These are phyloP conservation scores for Chroicocephalus ridibundus DNA, from an alignment of 2,113 vertebrate species.

Conservation along the genomic window DNA sequence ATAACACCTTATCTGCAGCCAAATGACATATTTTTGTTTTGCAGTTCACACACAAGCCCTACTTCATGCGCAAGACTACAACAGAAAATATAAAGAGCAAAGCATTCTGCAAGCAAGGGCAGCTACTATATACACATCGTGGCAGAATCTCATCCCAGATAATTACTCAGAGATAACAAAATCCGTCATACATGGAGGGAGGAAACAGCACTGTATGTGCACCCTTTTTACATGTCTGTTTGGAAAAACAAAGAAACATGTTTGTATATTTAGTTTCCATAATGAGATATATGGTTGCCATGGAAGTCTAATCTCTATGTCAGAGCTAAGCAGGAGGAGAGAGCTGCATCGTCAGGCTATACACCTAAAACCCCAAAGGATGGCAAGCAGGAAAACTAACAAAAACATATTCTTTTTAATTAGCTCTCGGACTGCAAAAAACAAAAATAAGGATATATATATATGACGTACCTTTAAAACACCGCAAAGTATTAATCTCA, in stretches of 20 bases:
- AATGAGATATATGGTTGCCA: constrained; percentile 51
- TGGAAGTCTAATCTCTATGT: constrained; percentile 43
- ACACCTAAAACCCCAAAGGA: neutral
- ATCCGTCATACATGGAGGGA: neutral
- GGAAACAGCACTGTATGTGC: neutral
- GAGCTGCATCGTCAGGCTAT: neutral
- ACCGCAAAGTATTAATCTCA: neutral
- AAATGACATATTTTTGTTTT: neutral
- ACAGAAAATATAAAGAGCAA: neutral
- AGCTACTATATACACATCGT: neutral
- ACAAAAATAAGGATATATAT: neutral
- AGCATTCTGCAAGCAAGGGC: neutral
- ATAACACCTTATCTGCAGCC: neutral
- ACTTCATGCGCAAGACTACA: neutral
- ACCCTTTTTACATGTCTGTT: neutral
- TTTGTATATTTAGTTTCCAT: constrained; percentile 30
- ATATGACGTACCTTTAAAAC: neutral
- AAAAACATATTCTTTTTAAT: neutral
- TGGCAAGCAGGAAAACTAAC: neutral
- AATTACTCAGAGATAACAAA: constrained; percentile 7
- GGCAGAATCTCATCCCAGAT: neutral
- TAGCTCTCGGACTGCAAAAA: neutral
- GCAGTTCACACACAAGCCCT: neutral
- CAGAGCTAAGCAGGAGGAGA: constrained; percentile 7
- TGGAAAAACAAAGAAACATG: constrained; percentile 29